These are phyloP conservation scores for Homalodisca vitripennis DNA, from an alignment of 1,140 invertebrate species.

Conservation along the genomic window DNA sequence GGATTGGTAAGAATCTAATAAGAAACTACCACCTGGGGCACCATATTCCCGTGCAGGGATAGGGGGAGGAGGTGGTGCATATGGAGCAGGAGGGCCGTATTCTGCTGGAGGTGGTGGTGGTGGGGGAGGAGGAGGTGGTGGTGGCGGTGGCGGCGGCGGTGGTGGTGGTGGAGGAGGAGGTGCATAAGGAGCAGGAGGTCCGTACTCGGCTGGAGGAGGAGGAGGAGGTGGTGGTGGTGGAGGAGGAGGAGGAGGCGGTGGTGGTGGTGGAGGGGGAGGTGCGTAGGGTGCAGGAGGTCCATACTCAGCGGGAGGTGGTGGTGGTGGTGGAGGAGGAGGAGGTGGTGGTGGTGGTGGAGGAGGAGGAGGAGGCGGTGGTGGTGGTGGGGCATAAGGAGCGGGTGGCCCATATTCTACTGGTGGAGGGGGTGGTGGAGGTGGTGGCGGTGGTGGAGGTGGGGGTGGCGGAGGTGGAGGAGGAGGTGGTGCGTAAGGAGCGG, in stretches of 20 bases:
- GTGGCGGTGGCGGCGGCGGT: constrained; percentile 21
- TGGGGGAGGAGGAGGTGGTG: constrained; percentile 28
- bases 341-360: constrained; percentile 32
- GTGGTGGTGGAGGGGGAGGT: constrained; percentile 32
- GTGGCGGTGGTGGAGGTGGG: constrained; percentile 13
- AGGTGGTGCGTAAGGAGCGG: constrained; percentile 26
- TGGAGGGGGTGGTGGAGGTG: constrained; percentile 1
- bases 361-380: constrained; percentile 30
- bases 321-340: constrained; percentile 15
- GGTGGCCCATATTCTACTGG: background rate
- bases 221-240: constrained; percentile 21
- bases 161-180: background rate
- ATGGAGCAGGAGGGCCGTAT: constrained; percentile 21
- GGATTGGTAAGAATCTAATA: background rate
- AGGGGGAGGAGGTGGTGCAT: constrained; percentile 18
- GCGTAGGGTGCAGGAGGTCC: constrained; percentile 22
- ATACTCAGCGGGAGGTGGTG: background rate
- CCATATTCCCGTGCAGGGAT: constrained; percentile 18
- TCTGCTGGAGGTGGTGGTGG: constrained; percentile 13
- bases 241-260: constrained; percentile 30
- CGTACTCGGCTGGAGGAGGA: constrained; percentile 14
- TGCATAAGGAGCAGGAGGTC: constrained; percentile 18
- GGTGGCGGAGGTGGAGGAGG: background rate
- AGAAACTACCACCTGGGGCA: background rate
- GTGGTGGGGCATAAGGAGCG: background rate